A percentile compares a stretch with the other conserved stretches of the same genome.
phyloP scores from a whole-genome alignment of 2,888 invertebrate species.

The Ennomos quercinarius region DNA sequence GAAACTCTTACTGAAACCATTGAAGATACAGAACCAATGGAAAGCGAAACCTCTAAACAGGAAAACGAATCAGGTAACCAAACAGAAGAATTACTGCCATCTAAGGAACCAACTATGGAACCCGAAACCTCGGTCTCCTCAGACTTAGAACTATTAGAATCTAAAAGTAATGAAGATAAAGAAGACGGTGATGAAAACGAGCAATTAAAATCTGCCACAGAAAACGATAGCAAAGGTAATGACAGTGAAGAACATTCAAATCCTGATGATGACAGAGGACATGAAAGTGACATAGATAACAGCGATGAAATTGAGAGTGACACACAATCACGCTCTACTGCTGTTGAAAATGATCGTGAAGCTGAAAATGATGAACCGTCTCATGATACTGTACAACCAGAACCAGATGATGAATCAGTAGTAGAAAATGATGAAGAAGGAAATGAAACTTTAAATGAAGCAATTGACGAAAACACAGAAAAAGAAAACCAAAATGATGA shows the following conservation, averaged over 20 bases:
- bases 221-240: background rate
- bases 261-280: background rate
- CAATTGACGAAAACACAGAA: background rate
- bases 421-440: background rate
- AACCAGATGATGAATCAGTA: background rate
- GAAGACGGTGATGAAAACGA: background rate
- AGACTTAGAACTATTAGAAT: too few species aligned
- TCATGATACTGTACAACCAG: background rate
- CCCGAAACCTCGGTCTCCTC: too few species aligned
- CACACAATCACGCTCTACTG: constrained; percentile 2
- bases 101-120: too few species aligned
- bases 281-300: background rate
- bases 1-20: background rate
- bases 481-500: background rate
- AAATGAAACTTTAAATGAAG: background rate
- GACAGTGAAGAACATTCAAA: background rate
- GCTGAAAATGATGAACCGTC: background rate
- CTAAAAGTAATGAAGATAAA: too few species aligned
- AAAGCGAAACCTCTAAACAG: background rate
- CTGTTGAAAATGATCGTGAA: background rate
- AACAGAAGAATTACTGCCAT: background rate
- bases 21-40: background rate
- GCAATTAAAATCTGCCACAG: background rate
- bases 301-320: background rate
- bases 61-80: background rate